These are phyloP conservation scores for Drosophila greeni DNA, from an alignment of 2,888 invertebrate genomes.

Conservation along the genomic window DNA sequence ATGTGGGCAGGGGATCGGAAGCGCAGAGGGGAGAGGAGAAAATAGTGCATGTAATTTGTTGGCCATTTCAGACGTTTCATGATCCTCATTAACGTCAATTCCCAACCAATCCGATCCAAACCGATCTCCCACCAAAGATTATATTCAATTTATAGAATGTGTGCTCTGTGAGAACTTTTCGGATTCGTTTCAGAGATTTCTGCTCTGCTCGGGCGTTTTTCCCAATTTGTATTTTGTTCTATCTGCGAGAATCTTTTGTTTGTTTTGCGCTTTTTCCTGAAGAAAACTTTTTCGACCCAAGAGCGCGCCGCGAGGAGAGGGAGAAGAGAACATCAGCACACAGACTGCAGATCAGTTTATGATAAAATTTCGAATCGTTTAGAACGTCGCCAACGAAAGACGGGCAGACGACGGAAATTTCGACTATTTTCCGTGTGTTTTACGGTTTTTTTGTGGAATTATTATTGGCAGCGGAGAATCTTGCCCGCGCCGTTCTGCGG, in stretches of 20 bases:
- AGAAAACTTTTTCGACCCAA: constrained; percentile 47
- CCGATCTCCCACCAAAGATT: constrained; percentile 39
- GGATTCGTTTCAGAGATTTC: constrained; percentile 36
- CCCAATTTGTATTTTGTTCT: constrained; percentile 33
- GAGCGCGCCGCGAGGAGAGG: constrained; percentile 39
- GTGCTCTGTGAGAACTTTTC: constrained; percentile 43
- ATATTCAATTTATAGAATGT: constrained; percentile 34
- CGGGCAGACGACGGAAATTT: constrained; percentile 39
- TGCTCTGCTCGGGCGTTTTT: constrained; percentile 34
- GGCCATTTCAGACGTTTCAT: constrained; percentile 56
- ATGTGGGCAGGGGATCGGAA: background rate
- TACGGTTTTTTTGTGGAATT: constrained; percentile 33
- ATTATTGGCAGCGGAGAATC: constrained; percentile 37
- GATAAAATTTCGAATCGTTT: constrained; percentile 77
- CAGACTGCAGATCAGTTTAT: constrained; percentile 74
- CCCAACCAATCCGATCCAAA: constrained; percentile 44
- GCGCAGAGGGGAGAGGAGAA: background rate
- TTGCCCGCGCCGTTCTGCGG: constrained; percentile 1
- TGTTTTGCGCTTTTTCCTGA: constrained; percentile 56
- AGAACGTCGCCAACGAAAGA: constrained; percentile 62
- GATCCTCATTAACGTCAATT: constrained; percentile 61
- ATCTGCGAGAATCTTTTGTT: constrained; percentile 39
- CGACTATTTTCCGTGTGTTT: constrained; percentile 30
- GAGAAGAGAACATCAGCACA: constrained; percentile 41
- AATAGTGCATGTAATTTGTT: constrained; percentile 41